phyloP scores from a whole-genome alignment of 2,888 invertebrate species.

The Desoria tigrina region DNA sequence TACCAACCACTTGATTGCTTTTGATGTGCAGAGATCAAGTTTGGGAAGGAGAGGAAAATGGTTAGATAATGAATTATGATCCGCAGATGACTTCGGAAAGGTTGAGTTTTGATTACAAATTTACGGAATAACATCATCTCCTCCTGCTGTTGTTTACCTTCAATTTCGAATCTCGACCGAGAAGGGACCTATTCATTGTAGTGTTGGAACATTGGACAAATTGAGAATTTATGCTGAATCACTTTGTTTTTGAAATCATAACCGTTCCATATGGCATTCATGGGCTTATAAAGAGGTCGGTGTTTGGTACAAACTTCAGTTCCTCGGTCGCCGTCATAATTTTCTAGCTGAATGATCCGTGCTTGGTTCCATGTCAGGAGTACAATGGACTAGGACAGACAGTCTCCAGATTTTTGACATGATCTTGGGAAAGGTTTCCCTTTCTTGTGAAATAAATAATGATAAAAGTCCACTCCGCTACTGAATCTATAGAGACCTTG shows the following conservation, averaged over 20 bases:
- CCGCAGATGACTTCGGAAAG: no score
- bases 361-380: slow-evolving; percentile 7
- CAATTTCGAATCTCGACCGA: neutral
- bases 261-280: slow-evolving; percentile 9
- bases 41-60: no score
- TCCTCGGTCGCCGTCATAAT: slow-evolving; percentile 8
- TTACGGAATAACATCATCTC: no score
- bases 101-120: no score
- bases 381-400: slow-evolving; percentile 7
- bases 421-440: slow-evolving; percentile 10
- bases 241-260: slow-evolving; percentile 16
- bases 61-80: no score
- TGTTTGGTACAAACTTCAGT: no score
- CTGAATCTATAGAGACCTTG: neutral
- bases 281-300: neutral
- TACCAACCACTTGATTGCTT: no score
- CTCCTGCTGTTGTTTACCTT: slow-evolving; percentile 10
- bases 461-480: neutral
- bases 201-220: neutral
- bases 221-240: slow-evolving; percentile 14
- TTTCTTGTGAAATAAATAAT: neutral
- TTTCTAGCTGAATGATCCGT: slow-evolving; percentile 2
- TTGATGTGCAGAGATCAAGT: no score
- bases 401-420: slow-evolving; percentile 16
- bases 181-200: neutral